A percentile compares a stretch with the other conserved stretches of the same genome.
These are phyloP conservation scores for Hypselothyrea guttata DNA, from an alignment of 2,888 invertebrate species.

Conservation along the genomic window DNA sequence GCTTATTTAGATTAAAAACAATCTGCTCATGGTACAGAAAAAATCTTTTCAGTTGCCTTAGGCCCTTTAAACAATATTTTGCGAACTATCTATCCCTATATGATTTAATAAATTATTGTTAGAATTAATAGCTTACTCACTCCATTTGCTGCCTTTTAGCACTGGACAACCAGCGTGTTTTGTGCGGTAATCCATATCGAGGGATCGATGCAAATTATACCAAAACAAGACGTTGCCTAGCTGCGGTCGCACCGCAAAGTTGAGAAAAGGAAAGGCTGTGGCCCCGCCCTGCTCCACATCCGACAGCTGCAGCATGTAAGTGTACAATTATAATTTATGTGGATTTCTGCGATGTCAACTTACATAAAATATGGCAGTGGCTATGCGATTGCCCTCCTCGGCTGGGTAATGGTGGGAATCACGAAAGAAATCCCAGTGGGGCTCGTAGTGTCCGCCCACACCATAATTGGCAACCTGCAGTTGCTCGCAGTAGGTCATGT, in stretches of 20 bases:
- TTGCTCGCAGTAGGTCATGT: slow-evolving; percentile 89
- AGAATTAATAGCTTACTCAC: slow-evolving; percentile 83
- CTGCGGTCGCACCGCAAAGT: slow-evolving; percentile 92
- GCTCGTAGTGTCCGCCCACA: slow-evolving; percentile 98
- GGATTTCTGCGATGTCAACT: slow-evolving; percentile 83
- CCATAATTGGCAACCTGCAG: slow-evolving; percentile 99
- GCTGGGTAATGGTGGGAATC: slow-evolving; percentile 88
- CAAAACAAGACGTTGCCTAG: slow-evolving; percentile 97
- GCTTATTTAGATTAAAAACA: too few relatives aligned
- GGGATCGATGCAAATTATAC: slow-evolving; percentile 95
- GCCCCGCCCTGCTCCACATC: slow-evolving; percentile 98
- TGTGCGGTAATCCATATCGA: slow-evolving; percentile 94
- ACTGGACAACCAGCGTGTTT: slow-evolving; percentile 99
- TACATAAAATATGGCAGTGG: slow-evolving; percentile 97
- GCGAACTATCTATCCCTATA: too few relatives aligned
- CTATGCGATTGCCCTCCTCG: slow-evolving; percentile 95
- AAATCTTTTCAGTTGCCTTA: too few relatives aligned
- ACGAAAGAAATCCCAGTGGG: slow-evolving; percentile 92
- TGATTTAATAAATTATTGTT: too few relatives aligned
- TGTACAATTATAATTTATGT: slow-evolving; percentile 3
- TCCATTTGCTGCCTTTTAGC: slow-evolving; percentile 97
- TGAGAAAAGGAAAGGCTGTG: slow-evolving; percentile 96
- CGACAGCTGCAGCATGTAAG: slow-evolving; percentile 88
- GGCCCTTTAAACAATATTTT: too few relatives aligned
- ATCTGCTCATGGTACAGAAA: too few relatives aligned